Conservation (phyloP, 2,888 invertebrate species). For the Nephrotoma appendiculata region DNA sequence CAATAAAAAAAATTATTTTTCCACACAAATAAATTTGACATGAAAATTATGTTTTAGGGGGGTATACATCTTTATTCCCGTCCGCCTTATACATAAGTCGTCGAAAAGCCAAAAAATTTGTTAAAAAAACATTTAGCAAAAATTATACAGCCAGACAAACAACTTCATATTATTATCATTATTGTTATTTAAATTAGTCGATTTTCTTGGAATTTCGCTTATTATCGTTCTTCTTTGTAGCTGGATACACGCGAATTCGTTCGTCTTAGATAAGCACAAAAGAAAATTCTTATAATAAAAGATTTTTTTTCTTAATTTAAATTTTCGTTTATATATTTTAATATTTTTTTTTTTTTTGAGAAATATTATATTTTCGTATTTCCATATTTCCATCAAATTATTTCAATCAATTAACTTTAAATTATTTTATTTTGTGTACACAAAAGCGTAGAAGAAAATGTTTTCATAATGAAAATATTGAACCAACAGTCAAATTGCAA, state of each 20-base stretch:
- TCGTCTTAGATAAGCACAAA: neutral
- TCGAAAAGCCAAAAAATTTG: no score
- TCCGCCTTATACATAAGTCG: neutral
- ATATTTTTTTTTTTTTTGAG: neutral
- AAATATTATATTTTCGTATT: neutral
- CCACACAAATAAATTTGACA: neutral
- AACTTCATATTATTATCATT: neutral
- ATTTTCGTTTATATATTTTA: neutral
- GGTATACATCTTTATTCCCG: neutral
- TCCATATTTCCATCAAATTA: neutral
- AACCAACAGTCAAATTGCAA: neutral
- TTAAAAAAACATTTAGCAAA: neutral
- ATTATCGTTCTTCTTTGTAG: neutral
- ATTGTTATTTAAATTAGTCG: neutral
- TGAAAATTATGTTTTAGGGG: neutral
- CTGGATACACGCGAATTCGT: neutral
- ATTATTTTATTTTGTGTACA: neutral
- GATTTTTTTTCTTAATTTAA: neutral
- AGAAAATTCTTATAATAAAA: neutral
- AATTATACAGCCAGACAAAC: neutral
- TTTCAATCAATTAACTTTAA: neutral
- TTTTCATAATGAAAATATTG: neutral
- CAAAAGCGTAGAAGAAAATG: neutral
- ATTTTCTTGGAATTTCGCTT: neutral
- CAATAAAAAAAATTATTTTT: neutral